Evolutionary conservation across 2,113 vertebrate genomes (phyloP).

Genomic region (Rhegmatorhina hoffmannsi): DNA sequence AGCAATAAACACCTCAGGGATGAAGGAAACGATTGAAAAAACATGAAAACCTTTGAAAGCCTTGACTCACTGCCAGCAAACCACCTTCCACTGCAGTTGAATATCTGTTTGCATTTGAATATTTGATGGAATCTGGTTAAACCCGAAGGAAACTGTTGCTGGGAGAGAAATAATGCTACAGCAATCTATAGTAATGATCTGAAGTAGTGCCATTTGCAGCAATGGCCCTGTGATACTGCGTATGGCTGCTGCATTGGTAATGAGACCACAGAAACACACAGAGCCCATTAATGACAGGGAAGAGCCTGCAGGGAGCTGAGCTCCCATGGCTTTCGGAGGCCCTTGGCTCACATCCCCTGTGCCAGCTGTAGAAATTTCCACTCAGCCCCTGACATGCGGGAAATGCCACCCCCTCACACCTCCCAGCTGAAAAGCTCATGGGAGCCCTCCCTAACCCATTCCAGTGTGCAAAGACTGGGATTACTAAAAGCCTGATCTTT

Average conservation of each 20-base stretch:
- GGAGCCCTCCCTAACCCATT: neutral
- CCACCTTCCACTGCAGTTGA: neutral
- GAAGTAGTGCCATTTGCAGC: neutral
- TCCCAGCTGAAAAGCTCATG: neutral
- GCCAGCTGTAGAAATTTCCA: neutral
- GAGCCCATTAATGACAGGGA: neutral
- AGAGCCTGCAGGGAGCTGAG: neutral
- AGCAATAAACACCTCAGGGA: neutral
- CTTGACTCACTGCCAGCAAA: neutral
- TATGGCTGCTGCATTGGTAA: neutral
- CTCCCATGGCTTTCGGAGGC: neutral
- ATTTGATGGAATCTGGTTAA: conserved; percentile 25
- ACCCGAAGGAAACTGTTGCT: conserved; percentile 3
- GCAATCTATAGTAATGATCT: conserved; percentile 30
- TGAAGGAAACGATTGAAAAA: neutral
- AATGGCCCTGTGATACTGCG: neutral
- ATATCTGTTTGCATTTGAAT: conserved; percentile 20
- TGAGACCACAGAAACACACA: neutral
- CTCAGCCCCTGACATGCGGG: neutral
- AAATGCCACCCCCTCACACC: neutral
- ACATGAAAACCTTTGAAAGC: neutral
- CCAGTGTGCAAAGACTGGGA: neutral
- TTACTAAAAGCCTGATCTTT: neutral
- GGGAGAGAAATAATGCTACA: neutral
- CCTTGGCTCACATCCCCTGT: neutral